A percentile compares a stretch with the other conserved stretches of the same genome.
Conservation (phyloP, 2,113 vertebrate species). For the Heterocephalus glaber region DNA sequence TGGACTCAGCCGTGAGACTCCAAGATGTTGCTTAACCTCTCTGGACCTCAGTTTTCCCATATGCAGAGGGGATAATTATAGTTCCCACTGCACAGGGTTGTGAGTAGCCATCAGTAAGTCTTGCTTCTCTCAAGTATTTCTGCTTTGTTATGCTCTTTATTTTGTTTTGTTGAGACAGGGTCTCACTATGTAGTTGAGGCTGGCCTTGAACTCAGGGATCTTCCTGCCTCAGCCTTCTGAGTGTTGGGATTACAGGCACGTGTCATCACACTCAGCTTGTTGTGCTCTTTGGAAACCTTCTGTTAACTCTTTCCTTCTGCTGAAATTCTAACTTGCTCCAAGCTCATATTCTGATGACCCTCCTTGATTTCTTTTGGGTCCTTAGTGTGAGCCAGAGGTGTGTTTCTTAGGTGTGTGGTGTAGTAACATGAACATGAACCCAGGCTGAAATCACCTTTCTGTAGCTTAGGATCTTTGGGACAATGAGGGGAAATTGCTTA, state of each 20-base stretch:
- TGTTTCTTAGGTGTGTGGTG: background rate
- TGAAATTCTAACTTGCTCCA: background rate
- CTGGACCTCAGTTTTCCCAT: background rate
- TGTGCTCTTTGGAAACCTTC: background rate
- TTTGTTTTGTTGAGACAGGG: background rate
- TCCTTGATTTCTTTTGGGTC: constrained; percentile 3
- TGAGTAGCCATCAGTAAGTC: background rate
- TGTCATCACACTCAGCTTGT: background rate
- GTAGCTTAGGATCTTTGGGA: background rate
- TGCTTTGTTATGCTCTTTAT: background rate
- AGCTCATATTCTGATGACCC: background rate
- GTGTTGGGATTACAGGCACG: background rate
- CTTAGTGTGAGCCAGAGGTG: background rate
- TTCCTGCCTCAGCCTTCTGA: background rate
- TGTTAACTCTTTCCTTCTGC: background rate
- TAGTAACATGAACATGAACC: background rate
- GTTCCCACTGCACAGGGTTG: background rate
- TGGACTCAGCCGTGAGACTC: background rate
- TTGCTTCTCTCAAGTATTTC: background rate
- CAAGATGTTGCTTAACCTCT: background rate
- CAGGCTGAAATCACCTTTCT: background rate
- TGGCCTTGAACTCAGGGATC: background rate
- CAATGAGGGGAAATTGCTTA: background rate
- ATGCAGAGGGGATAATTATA: background rate
- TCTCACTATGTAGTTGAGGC: background rate